phyloP scores from a whole-genome alignment of 2,113 vertebrate genomes.

The Callaeas wilsoni region DNA sequence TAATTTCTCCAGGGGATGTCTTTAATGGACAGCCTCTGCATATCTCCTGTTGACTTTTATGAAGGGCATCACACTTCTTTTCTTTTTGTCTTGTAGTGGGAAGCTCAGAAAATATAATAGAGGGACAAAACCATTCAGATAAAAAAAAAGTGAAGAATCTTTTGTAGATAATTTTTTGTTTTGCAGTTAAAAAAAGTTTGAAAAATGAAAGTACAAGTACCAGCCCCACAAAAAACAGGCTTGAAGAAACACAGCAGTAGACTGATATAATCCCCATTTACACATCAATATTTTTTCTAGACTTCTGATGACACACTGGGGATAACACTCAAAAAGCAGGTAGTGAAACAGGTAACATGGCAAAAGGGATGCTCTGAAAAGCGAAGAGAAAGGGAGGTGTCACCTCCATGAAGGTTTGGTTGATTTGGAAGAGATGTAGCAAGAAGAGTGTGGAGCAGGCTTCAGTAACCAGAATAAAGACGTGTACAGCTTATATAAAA shows the following conservation, averaged over 20 bases:
- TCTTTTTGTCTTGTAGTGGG: neutral
- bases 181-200: neutral
- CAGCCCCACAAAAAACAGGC: neutral
- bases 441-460: neutral
- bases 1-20: constrained; percentile 9
- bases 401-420: neutral
- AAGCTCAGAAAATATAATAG: neutral
- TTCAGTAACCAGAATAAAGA: neutral
- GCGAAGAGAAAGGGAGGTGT: neutral
- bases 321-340: neutral
- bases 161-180: neutral
- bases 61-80: neutral
- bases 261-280: neutral
- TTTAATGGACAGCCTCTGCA: neutral
- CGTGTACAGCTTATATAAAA: neutral
- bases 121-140: neutral
- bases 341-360: neutral
- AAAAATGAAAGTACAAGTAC: neutral
- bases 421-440: neutral
- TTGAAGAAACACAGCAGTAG: neutral
- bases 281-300: neutral
- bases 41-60: neutral
- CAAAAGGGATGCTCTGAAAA: neutral
- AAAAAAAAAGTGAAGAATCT: neutral
- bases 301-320: neutral